Evolutionary conservation across 2,797 vertebrate species (phyloP).

Genomic region (Tragopan temminckii): DNA sequence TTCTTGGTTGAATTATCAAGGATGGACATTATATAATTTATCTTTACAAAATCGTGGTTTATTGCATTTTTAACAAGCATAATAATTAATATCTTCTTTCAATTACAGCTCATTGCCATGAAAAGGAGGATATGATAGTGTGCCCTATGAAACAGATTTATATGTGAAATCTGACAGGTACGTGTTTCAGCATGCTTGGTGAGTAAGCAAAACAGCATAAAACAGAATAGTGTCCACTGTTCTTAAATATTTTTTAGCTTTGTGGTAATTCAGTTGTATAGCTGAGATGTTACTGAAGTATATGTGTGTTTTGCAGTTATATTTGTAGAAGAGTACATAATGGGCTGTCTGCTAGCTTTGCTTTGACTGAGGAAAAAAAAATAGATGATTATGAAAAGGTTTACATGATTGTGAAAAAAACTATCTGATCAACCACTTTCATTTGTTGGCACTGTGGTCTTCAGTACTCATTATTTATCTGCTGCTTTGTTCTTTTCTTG

Average conservation of each 20-base stretch:
- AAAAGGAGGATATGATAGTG: constrained; percentile 81
- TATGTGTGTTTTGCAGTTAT: not conserved
- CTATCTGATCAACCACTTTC: not conserved
- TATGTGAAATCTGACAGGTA: constrained; percentile 82
- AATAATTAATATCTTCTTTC: constrained; percentile 56
- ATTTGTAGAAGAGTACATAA: not conserved
- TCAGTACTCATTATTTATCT: not conserved
- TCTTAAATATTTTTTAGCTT: not conserved
- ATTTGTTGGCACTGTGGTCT: not conserved
- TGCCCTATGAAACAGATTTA: constrained; percentile 81
- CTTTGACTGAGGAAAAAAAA: not conserved
- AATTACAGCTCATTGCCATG: constrained; percentile 80
- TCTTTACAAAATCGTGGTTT: not conserved
- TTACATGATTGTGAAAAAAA: not conserved
- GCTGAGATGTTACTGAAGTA: not conserved
- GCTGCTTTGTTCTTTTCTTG: not conserved
- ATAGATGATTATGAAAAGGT: not conserved
- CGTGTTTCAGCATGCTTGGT: not conserved
- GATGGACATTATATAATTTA: not conserved
- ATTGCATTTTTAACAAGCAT: not conserved
- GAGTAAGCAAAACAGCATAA: not conserved
- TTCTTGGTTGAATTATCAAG: not conserved
- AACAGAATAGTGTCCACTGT: not conserved
- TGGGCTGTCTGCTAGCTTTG: not conserved
- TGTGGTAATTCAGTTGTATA: not conserved